Evolutionary conservation across 1,140 invertebrate species (phyloP).

Genomic region (Telenomus remus): DNA sequence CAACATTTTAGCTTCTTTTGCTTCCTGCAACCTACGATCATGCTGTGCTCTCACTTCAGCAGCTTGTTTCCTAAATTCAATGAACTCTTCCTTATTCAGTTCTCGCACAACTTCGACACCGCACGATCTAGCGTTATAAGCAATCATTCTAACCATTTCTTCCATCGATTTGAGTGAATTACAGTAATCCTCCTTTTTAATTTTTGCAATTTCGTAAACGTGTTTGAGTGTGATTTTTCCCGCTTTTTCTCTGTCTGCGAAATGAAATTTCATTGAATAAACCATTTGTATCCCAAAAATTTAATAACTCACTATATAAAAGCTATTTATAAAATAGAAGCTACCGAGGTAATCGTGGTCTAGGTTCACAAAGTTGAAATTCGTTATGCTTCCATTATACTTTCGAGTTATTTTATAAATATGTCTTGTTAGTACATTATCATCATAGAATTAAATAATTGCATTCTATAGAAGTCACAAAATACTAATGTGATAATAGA

Average conservation of each 20-base stretch:
- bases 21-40: constrained; percentile 86
- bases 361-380: too few species aligned
- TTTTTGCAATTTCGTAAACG: constrained; percentile 97
- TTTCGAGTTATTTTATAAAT: too few species aligned
- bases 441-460: too few species aligned
- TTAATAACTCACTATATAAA: too few species aligned
- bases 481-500: too few species aligned
- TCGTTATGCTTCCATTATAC: too few species aligned
- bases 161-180: constrained; percentile 77
- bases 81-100: constrained; percentile 89
- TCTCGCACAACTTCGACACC: constrained; percentile 92
- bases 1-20: constrained; percentile 94
- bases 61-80: constrained; percentile 87
- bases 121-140: constrained; percentile 83
- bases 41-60: constrained; percentile 84
- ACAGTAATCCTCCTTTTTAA: constrained; percentile 87
- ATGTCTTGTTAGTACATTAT: too few species aligned
- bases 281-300: not conserved
- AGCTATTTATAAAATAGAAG: too few species aligned
- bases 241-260: constrained; percentile 55
- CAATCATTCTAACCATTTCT: constrained; percentile 83
- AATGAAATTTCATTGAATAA: not conserved
- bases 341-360: too few species aligned
- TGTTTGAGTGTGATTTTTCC: constrained; percentile 97
- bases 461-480: too few species aligned